Conservation (phyloP, 2,797 vertebrate species). For the Psittacula derbiana region DNA sequence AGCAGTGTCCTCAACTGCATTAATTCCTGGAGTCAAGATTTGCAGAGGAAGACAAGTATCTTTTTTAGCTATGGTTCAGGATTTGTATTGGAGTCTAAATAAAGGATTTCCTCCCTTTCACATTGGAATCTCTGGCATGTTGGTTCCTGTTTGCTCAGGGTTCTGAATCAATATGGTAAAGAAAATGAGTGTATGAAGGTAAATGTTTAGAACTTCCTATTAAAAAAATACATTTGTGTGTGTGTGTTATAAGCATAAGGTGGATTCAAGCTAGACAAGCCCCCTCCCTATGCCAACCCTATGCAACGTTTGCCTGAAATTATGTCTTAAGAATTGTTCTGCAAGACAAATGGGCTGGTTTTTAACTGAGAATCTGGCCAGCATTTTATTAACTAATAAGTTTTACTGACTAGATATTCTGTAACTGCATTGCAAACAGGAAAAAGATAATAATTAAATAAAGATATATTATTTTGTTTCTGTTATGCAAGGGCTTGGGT, state of each 20-base stretch:
- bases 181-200: slow-evolving; percentile 26
- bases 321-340: not conserved
- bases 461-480: not conserved
- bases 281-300: rapidly evolving
- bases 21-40: not conserved
- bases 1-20: not conserved
- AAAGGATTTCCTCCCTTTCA: slow-evolving; percentile 70
- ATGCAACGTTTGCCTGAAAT: not conserved
- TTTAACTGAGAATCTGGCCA: not conserved
- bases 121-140: slow-evolving; percentile 66
- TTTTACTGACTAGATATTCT: not conserved
- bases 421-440: not conserved
- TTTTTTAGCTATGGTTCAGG: slow-evolving; percentile 6
- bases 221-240: not conserved
- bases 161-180: slow-evolving; percentile 43
- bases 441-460: not conserved
- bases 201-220: not conserved
- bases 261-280: not conserved
- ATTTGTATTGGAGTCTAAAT: slow-evolving; percentile 58
- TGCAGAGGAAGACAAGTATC: not conserved
- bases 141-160: slow-evolving; percentile 47
- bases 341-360: not conserved
- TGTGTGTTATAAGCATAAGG: not conserved
- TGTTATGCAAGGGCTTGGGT: not conserved
- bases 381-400: not conserved